Percentiles rank a stretch among this genome's conserved stretches.
These are phyloP conservation scores for Rhinophrynus dorsalis DNA, from an alignment of 2,797 vertebrate genomes.

Conservation along the genomic window DNA sequence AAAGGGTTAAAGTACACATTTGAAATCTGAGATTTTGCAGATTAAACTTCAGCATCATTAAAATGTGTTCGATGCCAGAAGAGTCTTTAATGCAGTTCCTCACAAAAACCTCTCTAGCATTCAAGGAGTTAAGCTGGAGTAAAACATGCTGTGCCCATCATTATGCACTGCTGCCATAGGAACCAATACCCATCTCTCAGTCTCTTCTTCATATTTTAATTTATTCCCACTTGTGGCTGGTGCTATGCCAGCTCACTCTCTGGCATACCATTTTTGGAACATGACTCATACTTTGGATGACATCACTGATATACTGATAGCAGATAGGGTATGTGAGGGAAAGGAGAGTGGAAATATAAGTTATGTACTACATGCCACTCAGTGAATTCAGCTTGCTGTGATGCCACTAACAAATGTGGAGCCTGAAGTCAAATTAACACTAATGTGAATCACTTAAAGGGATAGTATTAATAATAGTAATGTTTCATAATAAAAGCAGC, in stretches of 20 bases:
- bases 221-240: conserved; percentile 44
- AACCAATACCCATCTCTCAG: conserved; percentile 35
- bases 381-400: neutral
- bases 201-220: conserved; percentile 45
- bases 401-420: neutral
- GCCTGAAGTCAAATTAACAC: too few relatives aligned
- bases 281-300: conserved; percentile 42
- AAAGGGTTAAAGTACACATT: too few relatives aligned
- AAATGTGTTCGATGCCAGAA: too few relatives aligned
- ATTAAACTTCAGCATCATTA: too few relatives aligned
- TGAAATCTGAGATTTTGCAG: too few relatives aligned
- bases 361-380: neutral
- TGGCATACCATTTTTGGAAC: conserved; percentile 41
- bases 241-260: conserved; percentile 20
- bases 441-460: too few relatives aligned
- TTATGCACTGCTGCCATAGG: conserved; percentile 46
- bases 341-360: neutral
- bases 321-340: conserved; percentile 8
- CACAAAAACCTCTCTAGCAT: too few relatives aligned
- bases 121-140: too few relatives aligned
- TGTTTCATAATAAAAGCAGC: too few relatives aligned
- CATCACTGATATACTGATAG: conserved; percentile 33
- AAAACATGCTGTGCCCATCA: conserved; percentile 36
- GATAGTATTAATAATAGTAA: too few relatives aligned
- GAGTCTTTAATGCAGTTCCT: too few relatives aligned